Base-by-base conservation (phyloP, 2,888 invertebrate genomes). In the Agrotis puta region DNA sequence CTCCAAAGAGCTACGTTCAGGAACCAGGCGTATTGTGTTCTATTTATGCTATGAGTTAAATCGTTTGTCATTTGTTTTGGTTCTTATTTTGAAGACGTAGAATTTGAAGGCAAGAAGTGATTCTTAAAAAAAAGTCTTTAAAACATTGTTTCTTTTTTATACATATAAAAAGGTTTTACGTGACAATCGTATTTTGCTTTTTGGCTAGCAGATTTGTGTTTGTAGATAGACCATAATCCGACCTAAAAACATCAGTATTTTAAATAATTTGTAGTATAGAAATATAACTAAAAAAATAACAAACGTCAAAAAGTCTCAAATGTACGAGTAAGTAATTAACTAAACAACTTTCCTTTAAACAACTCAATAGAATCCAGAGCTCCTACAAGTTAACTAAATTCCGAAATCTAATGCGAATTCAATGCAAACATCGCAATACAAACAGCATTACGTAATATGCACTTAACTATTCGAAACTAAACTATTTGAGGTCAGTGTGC, bases 401-500 rank as follows among this genome's bases (percentile, higher is more conserved):
- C 54, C n/a, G 56, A 57, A 27, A 64, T 67, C 54, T 33, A 50
- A 48, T 64, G 53, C 59, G n/a, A 51, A 22, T 69, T 70, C 76
- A 76, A 71, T 76, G 54, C 59, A 58, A 72, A 76, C 69, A 63
- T 58, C 11, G 63, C 43, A 54, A 56, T 75, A 62, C 68, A 66
- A 66, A 63, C 67, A 64, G 39, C 24, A 62, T 33, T 61, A 61
- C 48, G 67, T 70, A 73, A 67, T 68, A 74, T 62, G 65, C 69
- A 75, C 65, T 70, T 64, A 67, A 61, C 70, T 75, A 70, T 70
- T 79, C 50, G 45, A 70, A 80, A 78, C 82, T 82, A 68, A 79
- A 70, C 83, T 67, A 79, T 75, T 82, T 79, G 66, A 68, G 81
- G 84, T 71, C 81, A 82, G 68, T 74, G 14, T 77, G 78, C 84